Conservation (phyloP, 2,797 vertebrate genomes). For the Carduelis carduelis region DNA sequence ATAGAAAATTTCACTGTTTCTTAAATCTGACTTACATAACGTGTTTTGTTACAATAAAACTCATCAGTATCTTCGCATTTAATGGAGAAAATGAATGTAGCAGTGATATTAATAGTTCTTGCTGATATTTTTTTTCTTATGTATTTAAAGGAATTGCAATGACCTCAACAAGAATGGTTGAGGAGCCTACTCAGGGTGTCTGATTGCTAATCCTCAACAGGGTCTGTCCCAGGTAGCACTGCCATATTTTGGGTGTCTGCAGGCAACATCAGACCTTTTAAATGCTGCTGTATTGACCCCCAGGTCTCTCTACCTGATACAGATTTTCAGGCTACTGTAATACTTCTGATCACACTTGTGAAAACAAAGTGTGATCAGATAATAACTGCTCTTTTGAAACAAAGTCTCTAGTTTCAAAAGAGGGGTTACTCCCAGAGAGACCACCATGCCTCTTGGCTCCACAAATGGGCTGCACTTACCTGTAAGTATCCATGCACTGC, state of each 20-base stretch:
- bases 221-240: not conserved
- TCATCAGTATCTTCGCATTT: not conserved
- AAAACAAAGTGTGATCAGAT: no score
- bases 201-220: not conserved
- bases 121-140: not conserved
- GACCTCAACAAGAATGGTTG: not conserved
- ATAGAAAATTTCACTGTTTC: not conserved
- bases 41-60: constrained; percentile 5
- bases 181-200: not conserved
- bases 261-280: not conserved
- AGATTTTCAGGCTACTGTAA: not conserved
- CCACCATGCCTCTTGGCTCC: not conserved
- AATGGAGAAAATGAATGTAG: constrained; percentile 12
- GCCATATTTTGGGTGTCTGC: not conserved
- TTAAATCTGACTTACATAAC: constrained; percentile 28
- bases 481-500: accelerated
- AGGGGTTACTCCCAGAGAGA: not conserved
- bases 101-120: not conserved
- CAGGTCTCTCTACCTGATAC: not conserved
- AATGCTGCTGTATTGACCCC: not conserved
- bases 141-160: not conserved
- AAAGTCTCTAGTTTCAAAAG: not conserved
- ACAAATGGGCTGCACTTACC: not conserved
- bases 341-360: not conserved
- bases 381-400: no score